Conservation (phyloP, 2,888 invertebrate species). For the Gymnosoma rotundatum region DNA sequence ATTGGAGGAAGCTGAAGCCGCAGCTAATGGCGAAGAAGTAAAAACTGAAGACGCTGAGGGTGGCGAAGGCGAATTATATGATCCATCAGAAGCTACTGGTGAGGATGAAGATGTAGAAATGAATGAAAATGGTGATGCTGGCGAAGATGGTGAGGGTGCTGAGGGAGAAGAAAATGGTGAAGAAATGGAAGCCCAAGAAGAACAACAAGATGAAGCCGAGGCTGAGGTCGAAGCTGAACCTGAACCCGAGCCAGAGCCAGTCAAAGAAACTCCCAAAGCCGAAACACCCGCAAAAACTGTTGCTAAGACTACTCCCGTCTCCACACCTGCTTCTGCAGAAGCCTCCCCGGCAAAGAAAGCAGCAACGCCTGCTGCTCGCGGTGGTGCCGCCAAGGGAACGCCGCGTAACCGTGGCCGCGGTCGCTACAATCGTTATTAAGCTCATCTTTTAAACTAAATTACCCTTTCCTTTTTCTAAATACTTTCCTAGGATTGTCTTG, state of each 20-base stretch:
- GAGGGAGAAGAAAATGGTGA: conserved; percentile 75
- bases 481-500: conserved; percentile 43
- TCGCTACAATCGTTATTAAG: conserved; percentile 81
- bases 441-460: neutral
- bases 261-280: conserved; percentile 71
- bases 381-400: conserved; percentile 78
- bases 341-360: conserved; percentile 82
- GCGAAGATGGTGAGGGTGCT: conserved; percentile 77
- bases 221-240: conserved; percentile 73
- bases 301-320: conserved; percentile 73
- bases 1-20: conserved; percentile 82
- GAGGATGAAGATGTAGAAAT: conserved; percentile 84
- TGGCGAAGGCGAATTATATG: conserved; percentile 79
- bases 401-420: conserved; percentile 81
- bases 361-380: conserved; percentile 70
- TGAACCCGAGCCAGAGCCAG: conserved; percentile 73
- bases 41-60: conserved; percentile 77
- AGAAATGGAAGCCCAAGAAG: conserved; percentile 77
- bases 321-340: conserved; percentile 76
- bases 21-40: conserved; percentile 81
- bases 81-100: conserved; percentile 83
- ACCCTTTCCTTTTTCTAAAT: neutral
- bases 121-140: conserved; percentile 81
- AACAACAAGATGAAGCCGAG: conserved; percentile 70
- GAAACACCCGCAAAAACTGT: conserved; percentile 72